Percentiles rank a stretch among this genome's conserved stretches.
These are phyloP conservation scores for Icerya purchasi DNA, from an alignment of 2,888 invertebrate species.

Conservation along the genomic window DNA sequence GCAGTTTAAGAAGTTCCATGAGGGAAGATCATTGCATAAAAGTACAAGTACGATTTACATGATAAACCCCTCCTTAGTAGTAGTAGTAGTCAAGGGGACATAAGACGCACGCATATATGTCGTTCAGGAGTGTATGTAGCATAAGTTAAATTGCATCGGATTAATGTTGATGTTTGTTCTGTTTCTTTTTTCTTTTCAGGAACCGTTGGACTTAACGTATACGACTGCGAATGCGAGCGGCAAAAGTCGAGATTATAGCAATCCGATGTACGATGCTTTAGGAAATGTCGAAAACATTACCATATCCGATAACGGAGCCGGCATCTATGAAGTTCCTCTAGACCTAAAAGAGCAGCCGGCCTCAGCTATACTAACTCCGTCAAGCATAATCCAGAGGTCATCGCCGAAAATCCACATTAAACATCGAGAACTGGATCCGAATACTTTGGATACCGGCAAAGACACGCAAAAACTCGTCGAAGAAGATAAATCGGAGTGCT, in stretches of 20 bases:
- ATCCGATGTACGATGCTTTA: conserved; percentile 88
- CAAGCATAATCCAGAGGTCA: conserved; percentile 54
- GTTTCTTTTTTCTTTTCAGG: too few species aligned
- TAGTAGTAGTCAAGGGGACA: too few species aligned
- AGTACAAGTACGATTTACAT: too few species aligned
- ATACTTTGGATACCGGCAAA: conserved; percentile 61
- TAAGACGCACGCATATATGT: too few species aligned
- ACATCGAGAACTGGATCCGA: conserved; percentile 62
- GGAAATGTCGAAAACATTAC: conserved; percentile 20
- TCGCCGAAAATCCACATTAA: conserved; percentile 49
- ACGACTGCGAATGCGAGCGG: conserved; percentile 51
- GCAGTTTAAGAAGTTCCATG: too few species aligned
- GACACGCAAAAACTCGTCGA: conserved; percentile 78
- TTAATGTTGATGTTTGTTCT: too few species aligned
- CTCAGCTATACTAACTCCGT: conserved; percentile 51
- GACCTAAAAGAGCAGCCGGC: conserved; percentile 30
- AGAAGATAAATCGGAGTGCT: conserved; percentile 51
- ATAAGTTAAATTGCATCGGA: too few species aligned
- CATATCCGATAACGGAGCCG: conserved; percentile 23
- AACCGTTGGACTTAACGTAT: conserved; percentile 55
- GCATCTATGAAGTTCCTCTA: conserved; percentile 63
- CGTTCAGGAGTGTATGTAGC: too few species aligned
- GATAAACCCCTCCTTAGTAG: too few species aligned
- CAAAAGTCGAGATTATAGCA: conserved; percentile 81
- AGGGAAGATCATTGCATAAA: too few species aligned